Conservation (phyloP, 2,113 vertebrate species). For the Pseudorasbora parva region DNA sequence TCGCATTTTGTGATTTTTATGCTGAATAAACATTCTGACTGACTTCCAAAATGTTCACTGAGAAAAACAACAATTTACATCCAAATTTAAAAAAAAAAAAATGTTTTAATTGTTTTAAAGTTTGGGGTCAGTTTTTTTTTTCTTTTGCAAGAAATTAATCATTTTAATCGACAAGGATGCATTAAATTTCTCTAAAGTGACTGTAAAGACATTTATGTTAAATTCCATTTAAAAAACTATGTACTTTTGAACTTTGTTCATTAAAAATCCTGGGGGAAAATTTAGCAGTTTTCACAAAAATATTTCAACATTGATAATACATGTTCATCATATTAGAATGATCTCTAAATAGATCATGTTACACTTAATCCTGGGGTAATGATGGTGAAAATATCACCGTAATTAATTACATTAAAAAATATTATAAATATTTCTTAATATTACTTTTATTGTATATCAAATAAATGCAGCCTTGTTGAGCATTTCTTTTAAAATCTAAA, state of each 20-base stretch:
- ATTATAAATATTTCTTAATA: neutral
- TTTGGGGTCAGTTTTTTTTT: neutral
- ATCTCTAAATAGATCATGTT: neutral
- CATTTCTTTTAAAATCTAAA: neutral
- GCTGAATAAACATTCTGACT: slow-evolving; percentile 41
- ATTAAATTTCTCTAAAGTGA: neutral
- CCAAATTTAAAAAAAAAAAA: neutral
- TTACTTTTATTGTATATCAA: neutral
- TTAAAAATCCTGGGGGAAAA: neutral
- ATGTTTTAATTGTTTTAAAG: neutral
- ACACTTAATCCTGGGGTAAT: neutral
- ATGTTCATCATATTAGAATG: neutral
- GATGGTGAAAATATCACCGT: neutral
- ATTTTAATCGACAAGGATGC: too few relatives aligned
- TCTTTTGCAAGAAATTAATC: neutral
- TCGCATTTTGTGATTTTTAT: slow-evolving; percentile 47
- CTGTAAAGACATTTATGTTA: neutral
- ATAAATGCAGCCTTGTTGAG: neutral
- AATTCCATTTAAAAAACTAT: neutral
- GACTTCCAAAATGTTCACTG: slow-evolving; percentile 24
- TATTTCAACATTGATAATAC: neutral
- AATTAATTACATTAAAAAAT: neutral
- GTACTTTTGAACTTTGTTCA: neutral
- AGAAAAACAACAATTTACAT: neutral
- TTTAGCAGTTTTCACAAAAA: neutral